phyloP scores from a whole-genome alignment of 2,113 vertebrate species.

The Porphyrio hochstetteri region DNA sequence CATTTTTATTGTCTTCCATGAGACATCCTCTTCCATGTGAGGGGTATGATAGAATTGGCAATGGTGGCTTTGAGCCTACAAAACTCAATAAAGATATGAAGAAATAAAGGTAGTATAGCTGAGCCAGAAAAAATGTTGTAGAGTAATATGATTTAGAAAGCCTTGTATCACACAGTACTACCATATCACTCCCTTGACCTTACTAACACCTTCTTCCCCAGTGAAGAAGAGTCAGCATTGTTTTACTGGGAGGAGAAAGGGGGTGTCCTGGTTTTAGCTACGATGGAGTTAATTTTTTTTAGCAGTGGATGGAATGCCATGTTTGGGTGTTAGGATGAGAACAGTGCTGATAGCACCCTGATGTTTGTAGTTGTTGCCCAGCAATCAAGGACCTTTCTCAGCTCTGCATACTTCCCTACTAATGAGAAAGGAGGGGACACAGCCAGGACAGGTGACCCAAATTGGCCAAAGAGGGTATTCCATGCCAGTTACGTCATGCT shows the following conservation, averaged over 20 bases:
- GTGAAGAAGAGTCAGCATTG: neutral
- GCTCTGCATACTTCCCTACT: no score
- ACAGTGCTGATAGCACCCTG: no score
- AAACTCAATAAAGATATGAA: neutral
- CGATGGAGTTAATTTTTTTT: no score
- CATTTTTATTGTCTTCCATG: neutral
- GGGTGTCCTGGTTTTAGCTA: no score
- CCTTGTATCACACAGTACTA: neutral
- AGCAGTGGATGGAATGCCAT: no score
- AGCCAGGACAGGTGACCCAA: no score
- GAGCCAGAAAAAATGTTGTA: neutral
- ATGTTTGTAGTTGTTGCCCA: no score
- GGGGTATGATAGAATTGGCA: neutral
- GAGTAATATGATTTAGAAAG: neutral
- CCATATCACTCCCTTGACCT: neutral
- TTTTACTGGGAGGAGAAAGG: neutral
- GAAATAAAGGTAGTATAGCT: neutral
- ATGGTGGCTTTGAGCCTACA: neutral
- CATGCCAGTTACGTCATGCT: no score
- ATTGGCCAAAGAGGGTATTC: no score
- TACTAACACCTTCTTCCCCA: neutral
- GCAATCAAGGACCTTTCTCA: no score
- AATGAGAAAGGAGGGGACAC: no score
- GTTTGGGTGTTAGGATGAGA: no score
- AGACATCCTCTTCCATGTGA: neutral